These are phyloP conservation scores for Fregetta grallaria DNA, from an alignment of 2,113 vertebrate species.

Conservation along the genomic window DNA sequence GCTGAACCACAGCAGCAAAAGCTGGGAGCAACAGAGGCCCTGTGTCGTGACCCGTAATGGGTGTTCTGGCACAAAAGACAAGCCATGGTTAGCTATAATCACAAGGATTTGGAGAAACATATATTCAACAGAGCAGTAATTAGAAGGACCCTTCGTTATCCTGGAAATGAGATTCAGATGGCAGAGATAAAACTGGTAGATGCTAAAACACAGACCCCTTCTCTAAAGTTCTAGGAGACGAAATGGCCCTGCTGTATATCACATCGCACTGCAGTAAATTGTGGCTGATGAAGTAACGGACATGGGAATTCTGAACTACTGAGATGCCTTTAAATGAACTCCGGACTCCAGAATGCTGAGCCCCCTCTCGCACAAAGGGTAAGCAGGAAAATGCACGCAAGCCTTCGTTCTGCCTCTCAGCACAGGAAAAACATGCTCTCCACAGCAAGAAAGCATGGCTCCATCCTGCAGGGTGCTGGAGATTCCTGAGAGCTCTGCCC, in stretches of 20 bases:
- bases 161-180: constrained; percentile 74
- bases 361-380: constrained; percentile 17
- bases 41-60: background rate
- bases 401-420: background rate
- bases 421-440: background rate
- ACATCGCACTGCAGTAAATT: constrained; percentile 77
- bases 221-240: constrained; percentile 65
- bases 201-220: constrained; percentile 64
- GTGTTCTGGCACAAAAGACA: background rate
- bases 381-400: background rate
- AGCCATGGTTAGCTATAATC: background rate
- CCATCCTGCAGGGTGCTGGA: background rate
- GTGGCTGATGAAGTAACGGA: constrained; percentile 69
- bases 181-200: constrained; percentile 71
- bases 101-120: constrained; percentile 6
- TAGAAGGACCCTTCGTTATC: constrained; percentile 63
- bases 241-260: constrained; percentile 75
- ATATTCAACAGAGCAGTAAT: constrained; percentile 54
- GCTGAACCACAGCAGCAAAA: background rate
- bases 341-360: constrained; percentile 16
- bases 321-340: constrained; percentile 63
- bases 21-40: background rate
- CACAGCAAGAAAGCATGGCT: rapidly evolving
- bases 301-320: constrained; percentile 65
- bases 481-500: background rate